Evolutionary conservation across 2,113 vertebrate genomes (phyloP), one percentile per base, ranked within the genome.

Genomic region (Cynopterus brachyotis): DNA sequence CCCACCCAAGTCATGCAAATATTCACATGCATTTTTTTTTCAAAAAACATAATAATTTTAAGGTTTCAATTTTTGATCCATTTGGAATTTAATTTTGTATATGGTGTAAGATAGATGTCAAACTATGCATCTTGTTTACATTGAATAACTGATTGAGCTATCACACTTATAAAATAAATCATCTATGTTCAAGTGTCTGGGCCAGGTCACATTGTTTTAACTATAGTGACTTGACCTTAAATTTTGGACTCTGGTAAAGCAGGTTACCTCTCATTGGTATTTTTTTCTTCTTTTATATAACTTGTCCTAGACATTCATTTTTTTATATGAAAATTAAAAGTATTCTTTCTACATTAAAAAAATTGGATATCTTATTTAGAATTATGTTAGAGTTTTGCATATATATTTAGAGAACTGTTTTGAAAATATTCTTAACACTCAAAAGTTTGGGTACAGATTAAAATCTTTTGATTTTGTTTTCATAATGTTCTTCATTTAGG

Each of bases 381-480:
- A 70, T 62, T 95, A 2, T 62, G 53, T 84, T 94, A 81, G n/a
- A 93, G 85, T 96, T 95, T 37, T 87, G 32, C 9, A 66, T 95
- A 89, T 28, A 22, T 91, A 22, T 76, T 94, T 96, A 45, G 67
- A 89, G 24, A 35, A 62, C 16, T 35, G 91, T 35, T 67, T 95
- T 92, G 96, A 64, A 75, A 59, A 81, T 89, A 93, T 82, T 32
- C 7, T 95, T 85, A 96, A 82, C 16, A 83, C 6, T 85, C 26
- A 37, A 82, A 45, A 87, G 16, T 96, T 91, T 96, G 76, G 16
- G 22, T 73, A 73, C 13, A 81, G 93, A 76, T 84, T 96, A 67
- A 89, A 91, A 75, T 93, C 16, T 82, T 93, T 97, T 89, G 47
- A 3, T 83, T 50, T 88, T 88, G 2, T 83, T 94, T 93, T 95